Conservation (phyloP, 2,888 invertebrate genomes). For the Cantharis rustica region DNA sequence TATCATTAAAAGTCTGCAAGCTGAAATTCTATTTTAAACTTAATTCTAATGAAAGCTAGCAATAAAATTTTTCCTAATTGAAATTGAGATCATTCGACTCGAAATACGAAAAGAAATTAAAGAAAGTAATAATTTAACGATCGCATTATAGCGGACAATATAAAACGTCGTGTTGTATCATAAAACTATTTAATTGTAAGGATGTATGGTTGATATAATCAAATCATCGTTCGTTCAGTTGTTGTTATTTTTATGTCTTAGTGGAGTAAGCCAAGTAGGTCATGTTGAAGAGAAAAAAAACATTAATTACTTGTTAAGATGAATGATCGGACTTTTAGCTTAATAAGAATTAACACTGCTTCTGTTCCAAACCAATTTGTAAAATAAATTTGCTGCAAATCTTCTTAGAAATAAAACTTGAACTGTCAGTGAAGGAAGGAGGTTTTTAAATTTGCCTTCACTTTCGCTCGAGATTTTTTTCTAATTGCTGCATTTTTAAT, state of each 20-base stretch:
- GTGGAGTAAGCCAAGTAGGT: neutral
- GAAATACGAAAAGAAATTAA: neutral
- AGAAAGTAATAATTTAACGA: neutral
- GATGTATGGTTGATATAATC: neutral
- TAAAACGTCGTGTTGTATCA: neutral
- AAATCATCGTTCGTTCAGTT: neutral
- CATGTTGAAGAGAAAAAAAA: neutral
- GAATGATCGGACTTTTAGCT: slow-evolving; percentile 1
- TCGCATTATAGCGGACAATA: neutral
- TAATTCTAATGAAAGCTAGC: neutral
- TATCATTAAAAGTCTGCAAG: neutral
- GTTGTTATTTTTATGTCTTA: neutral
- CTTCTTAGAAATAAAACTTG: neutral
- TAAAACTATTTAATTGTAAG: neutral
- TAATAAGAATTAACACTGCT: slow-evolving; percentile 4
- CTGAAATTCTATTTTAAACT: neutral
- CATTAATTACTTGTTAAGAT: slow-evolving; percentile 2
- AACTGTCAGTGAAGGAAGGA: neutral
- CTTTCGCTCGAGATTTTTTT: neutral
- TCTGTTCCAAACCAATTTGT: slow-evolving; percentile 1
- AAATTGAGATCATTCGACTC: neutral
- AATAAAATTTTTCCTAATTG: neutral
- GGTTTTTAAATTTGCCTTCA: neutral
- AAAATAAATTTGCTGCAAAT: neutral
- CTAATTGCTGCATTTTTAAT: neutral